Evolutionary conservation across 2,113 vertebrate genomes (phyloP), one percentile per base, ranked within the genome.

Genomic region (Casuarius casuarius): DNA sequence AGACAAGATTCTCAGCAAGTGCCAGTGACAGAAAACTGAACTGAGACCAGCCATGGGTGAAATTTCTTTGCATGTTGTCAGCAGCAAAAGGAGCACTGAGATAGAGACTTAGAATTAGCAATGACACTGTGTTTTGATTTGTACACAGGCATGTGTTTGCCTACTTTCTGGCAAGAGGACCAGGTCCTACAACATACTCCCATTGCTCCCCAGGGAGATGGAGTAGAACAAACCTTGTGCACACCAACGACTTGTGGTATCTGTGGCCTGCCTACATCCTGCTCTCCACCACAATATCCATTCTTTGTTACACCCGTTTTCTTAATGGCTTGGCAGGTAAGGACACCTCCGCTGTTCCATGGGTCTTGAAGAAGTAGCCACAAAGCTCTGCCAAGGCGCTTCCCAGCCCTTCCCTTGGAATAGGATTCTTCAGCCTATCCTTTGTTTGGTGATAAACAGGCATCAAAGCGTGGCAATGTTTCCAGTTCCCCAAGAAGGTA

Each of bases 81-180:
- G 73, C 26, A 88, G 73, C 11, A 73, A 49, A 71, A 87, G 71
- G 85, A 87, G 76, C 90, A 91, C 70, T 10, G 17, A 84, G 25
- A 66, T 35, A 44, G 59, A 46, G 20, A 61, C 51, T 91, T 75
- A 92, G 88, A 94, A 93, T 83, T 54, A 87, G 82, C 86, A 48
- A 23, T 25, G 89, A 62, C 89, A 85, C 79, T 68, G 40, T 87
- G 87, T 40, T 95, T 90, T 87, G 72, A 59, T 48, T 81, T 51
- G 91, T 52, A 66, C 54, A 90, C 40, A 88, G 86, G 35, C 73
- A 56, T 9, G 33, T 59, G 29, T 87, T 66, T 66, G 76, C 63
- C 89, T 90, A 85, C 66, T 74, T 78, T 31, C 76, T 58, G 79
- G 48, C 77, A 86, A 77, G 15, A 2, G 84, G 72, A 22, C n/a